Conservation (phyloP, 2,797 vertebrate species). For the Carapus acus region DNA sequence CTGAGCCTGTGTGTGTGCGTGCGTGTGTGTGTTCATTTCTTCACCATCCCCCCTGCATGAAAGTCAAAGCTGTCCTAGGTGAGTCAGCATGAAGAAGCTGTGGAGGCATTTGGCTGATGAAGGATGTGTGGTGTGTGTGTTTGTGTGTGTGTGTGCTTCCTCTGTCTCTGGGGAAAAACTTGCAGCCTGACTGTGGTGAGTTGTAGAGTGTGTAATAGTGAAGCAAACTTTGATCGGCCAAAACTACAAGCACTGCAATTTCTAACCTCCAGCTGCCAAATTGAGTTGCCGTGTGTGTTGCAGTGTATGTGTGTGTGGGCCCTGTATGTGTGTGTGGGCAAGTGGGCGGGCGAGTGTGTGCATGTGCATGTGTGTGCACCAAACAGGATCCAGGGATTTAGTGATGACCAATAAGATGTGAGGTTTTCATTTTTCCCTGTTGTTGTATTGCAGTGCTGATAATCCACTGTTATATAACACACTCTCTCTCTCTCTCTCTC, state of each 20-base stretch:
- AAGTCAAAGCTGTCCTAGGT: slow-evolving; percentile 52
- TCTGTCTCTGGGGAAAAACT: too few relatives aligned
- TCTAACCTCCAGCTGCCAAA: too few relatives aligned
- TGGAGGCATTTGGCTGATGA: slow-evolving; percentile 43
- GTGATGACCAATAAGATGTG: slow-evolving; percentile 41
- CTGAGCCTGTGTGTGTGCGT: slow-evolving; percentile 8
- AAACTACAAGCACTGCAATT: too few relatives aligned
- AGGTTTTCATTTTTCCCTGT: slow-evolving; percentile 29
- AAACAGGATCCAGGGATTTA: slow-evolving; percentile 47
- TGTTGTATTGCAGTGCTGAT: slow-evolving; percentile 52
- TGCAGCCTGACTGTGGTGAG: too few relatives aligned
- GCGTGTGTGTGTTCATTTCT: slow-evolving; percentile 23
- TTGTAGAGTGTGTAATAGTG: too few relatives aligned
- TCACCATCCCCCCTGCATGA: slow-evolving; percentile 31
- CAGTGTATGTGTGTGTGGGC: too few relatives aligned
- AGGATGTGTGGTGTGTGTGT: slow-evolving; percentile 8
- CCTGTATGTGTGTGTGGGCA: too few relatives aligned
- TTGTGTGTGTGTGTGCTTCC: not conserved
- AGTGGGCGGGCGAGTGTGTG: slow-evolving; percentile 1
- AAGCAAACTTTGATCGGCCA: too few relatives aligned
- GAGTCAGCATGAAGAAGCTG: slow-evolving; percentile 55
- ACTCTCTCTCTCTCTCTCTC: slow-evolving; percentile 15
- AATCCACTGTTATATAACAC: slow-evolving; percentile 69
- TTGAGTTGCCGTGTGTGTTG: too few relatives aligned
- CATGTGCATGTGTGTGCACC: slow-evolving; percentile 6